Evolutionary conservation across 2,888 invertebrate genomes (phyloP), one percentile per base, ranked within the genome.

Genomic region (Sicus ferrugineus): DNA sequence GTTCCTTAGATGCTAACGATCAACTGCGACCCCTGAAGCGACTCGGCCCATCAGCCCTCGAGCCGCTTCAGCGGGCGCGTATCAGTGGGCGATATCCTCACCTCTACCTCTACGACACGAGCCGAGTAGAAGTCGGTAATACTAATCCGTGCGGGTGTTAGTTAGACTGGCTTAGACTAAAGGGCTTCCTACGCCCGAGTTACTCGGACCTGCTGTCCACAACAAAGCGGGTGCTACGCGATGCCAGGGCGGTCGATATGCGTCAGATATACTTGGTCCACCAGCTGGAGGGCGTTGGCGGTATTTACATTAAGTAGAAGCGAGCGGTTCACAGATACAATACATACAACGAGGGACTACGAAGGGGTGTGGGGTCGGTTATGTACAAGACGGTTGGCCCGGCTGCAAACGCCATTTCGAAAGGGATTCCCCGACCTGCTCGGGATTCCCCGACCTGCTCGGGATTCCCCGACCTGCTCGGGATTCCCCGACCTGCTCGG

Each of bases 271-370:
- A 73, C 79, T 75, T 76, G 79, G 76, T 71, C 63, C 26, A 62
- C 31, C 50, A 21, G n/a, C 14, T 48, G 16, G 42, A 11, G 14
- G 48, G 38, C 28, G 14, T 59, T 50, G 30, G 42, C 63, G 75
- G 74, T 82, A 80, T 80, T 76, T 80, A 80, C 80, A 80, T 80
- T 82, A 82, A 80, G 82, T 80, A 81, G 75, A 77, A 79, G 42
- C 65, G 66, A 61, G 28, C 54, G 28, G 64, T 30, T n/a, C n/a
- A n/a, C n/a, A n/a, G n/a, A n/a, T n/a, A n/a, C n/a, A n/a, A n/a
- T 46, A 50, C 50, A 64, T 48, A 54, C 19, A 64, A 3, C 28
- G 42, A 38, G 6, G 38, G 11, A 38, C 38, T 9, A 9, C 11
- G 6, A 38, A 38, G 38, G 38, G 38, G 38, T 11, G 38, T 9